Base-by-base conservation (phyloP, 2,888 invertebrate genomes). In the Pammene aurita region DNA sequence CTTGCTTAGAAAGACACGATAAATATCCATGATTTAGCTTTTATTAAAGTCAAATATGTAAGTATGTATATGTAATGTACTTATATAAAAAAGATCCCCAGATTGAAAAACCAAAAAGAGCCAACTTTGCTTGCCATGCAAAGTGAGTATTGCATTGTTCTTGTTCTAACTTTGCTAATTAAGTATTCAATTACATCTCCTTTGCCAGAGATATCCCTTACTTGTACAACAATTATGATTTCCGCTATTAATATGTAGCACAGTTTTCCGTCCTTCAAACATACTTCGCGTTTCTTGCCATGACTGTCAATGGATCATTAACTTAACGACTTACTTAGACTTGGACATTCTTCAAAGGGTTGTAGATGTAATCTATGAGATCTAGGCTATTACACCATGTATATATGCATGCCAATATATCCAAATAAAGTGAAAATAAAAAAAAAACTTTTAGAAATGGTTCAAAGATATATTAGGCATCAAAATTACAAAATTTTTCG, bases 231-330 rank as follows among this genome's bases (percentile, higher is more conserved):
- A 41, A 62, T 62, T 38, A 62, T 52, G 2, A 52, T 62, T 52
- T 52, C 62, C 62, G 50, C 50, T 10, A 62, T 62, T 50, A 50
- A 62, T 62, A 62, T 62, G 61, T 50, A 62, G 35, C 26, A 61
- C 48, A 58, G 58, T 13, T 52, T 41, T 52, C 50, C 50, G 61
- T 18, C 35, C 62, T 62, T 41, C 10, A 6, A 35, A 52, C 62
- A 52, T 62, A 26, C 50, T 10, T 26, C 6, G 62, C 62, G 62
- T 41, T 62, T 52, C 50, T 62, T 52, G 11, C n/a, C n/a, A 26
- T 41, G 62, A n/a, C 62, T n/a, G 41, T 26, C 62, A 35, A 41
- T 18, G 62, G 26, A 52, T 18, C 18, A 62, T 52, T 62, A 50
- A 18, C n/a, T n/a, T n/a, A n/a, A n/a, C n/a, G 26, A 26, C 4